A percentile compares a stretch with the other conserved stretches of the same genome.
These are phyloP conservation scores for Ovis canadensis DNA, from an alignment of 2,113 vertebrate genomes.

Conservation along the genomic window DNA sequence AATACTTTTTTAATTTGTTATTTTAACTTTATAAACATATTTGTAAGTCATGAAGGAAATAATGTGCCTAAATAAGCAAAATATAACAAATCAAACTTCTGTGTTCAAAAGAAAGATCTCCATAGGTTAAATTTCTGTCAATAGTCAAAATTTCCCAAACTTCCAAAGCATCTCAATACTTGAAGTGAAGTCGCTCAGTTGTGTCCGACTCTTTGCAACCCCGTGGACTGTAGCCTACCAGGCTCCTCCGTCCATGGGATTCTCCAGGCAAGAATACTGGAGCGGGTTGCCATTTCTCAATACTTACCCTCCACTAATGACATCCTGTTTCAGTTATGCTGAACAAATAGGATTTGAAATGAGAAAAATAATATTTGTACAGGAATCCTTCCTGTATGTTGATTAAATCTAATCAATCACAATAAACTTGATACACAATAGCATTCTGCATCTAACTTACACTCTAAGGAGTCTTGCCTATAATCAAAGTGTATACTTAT, in stretches of 20 bases:
- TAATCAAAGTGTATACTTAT: constrained; percentile 44
- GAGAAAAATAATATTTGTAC: constrained; percentile 72
- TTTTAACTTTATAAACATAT: background rate
- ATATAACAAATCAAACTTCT: background rate
- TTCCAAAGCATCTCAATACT: constrained; percentile 38
- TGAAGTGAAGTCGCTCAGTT: background rate
- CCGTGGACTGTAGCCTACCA: too few relatives aligned
- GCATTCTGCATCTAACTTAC: constrained; percentile 10
- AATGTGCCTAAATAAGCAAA: constrained; percentile 4
- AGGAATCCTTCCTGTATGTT: constrained; percentile 69
- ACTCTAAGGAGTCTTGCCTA: background rate
- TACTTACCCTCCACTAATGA: constrained; percentile 61
- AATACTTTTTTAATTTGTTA: background rate
- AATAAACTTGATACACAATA: constrained; percentile 53
- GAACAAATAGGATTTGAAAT: constrained; percentile 71
- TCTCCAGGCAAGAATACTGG: too few relatives aligned
- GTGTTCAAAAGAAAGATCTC: constrained; percentile 20
- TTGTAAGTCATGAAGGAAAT: background rate
- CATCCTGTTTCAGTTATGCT: constrained; percentile 64
- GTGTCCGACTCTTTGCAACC: too few relatives aligned
- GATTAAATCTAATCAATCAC: constrained; percentile 71
- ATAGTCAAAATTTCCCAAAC: background rate
- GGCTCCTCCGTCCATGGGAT: too few relatives aligned
- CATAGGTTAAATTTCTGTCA: constrained; percentile 2
- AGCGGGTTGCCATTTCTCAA: background rate